Evolutionary conservation across 2,888 invertebrate genomes (phyloP).

Genomic region (Acronicta leporina): DNA sequence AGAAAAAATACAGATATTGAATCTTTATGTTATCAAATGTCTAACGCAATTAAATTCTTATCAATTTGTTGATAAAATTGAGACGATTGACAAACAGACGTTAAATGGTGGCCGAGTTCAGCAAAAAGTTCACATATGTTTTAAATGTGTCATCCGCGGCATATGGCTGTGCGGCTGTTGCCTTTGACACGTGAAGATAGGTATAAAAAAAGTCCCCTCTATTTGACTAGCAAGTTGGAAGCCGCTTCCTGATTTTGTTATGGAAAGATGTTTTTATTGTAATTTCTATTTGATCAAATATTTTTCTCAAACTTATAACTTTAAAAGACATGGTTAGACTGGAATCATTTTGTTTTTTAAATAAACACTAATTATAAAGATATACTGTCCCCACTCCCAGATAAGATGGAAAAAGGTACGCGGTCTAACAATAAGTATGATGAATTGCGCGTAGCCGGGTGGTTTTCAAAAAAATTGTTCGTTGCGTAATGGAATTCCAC

Average conservation of each 20-base stretch:
- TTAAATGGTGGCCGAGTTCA: conserved; percentile 53
- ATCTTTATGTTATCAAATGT: conserved; percentile 18
- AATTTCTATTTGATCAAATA: conserved; percentile 14
- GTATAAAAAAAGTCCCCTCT: conserved; percentile 63
- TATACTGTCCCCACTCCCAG: conserved; percentile 20
- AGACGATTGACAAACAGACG: conserved; percentile 59
- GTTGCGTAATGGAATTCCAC: too few species aligned
- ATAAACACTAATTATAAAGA: conserved; percentile 27
- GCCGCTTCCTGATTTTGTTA: conserved; percentile 65
- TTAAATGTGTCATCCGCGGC: conserved; percentile 75
- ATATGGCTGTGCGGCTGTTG: conserved; percentile 66
- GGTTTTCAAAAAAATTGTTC: too few species aligned
- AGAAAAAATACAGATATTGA: conserved; percentile 19
- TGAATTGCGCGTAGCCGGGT: conserved; percentile 44
- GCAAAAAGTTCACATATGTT: conserved; percentile 73
- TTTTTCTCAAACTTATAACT: conserved; percentile 7
- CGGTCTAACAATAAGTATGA: conserved; percentile 32
- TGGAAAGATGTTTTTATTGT: conserved; percentile 36
- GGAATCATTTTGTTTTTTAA: conserved; percentile 1
- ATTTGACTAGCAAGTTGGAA: conserved; percentile 69
- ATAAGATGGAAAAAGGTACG: conserved; percentile 35
- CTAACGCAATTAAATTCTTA: conserved; percentile 58
- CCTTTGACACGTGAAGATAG: conserved; percentile 47
- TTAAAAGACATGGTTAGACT: neutral
- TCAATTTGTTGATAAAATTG: conserved; percentile 62